These are phyloP conservation scores for Sipha maydis DNA, from an alignment of 2,888 invertebrate species.

Conservation along the genomic window DNA sequence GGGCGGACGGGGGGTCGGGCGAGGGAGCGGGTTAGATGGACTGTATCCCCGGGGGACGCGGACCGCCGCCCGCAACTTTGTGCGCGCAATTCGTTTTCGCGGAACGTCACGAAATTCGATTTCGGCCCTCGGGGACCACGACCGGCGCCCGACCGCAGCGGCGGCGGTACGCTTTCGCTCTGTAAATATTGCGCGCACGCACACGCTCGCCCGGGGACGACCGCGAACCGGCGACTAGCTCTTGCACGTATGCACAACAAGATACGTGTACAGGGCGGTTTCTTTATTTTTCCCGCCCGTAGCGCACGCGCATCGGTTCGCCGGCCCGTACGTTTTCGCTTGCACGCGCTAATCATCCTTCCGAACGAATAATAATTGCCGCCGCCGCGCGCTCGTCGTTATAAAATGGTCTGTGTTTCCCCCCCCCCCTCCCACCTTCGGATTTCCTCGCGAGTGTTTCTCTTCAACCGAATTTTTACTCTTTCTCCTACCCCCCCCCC, in stretches of 20 bases:
- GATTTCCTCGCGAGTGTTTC: too few relatives aligned
- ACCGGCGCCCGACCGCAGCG: neutral
- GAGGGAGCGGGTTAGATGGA: neutral
- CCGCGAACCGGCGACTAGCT: neutral
- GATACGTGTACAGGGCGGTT: neutral
- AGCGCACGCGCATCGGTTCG: too few relatives aligned
- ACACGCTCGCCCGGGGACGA: neutral
- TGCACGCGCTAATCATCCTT: too few relatives aligned
- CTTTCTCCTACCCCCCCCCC: too few relatives aligned
- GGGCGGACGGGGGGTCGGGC: too few relatives aligned
- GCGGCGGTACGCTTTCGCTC: neutral
- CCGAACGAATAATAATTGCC: too few relatives aligned
- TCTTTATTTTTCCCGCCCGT: too few relatives aligned
- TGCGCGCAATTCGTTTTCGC: constrained; percentile 13
- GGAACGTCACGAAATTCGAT: constrained; percentile 31
- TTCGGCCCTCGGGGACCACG: neutral
- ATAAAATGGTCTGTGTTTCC: too few relatives aligned
- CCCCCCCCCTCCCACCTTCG: too few relatives aligned
- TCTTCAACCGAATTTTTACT: too few relatives aligned
- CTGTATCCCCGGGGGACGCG: constrained; percentile 24
- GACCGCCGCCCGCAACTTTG: constrained; percentile 1
- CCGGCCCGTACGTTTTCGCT: too few relatives aligned
- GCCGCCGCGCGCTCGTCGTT: too few relatives aligned
- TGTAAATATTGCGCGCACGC: neutral
- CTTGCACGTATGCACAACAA: neutral